phyloP scores from a whole-genome alignment of 92 coral and sea anemone species.

The Pocillopora meandrina region DNA sequence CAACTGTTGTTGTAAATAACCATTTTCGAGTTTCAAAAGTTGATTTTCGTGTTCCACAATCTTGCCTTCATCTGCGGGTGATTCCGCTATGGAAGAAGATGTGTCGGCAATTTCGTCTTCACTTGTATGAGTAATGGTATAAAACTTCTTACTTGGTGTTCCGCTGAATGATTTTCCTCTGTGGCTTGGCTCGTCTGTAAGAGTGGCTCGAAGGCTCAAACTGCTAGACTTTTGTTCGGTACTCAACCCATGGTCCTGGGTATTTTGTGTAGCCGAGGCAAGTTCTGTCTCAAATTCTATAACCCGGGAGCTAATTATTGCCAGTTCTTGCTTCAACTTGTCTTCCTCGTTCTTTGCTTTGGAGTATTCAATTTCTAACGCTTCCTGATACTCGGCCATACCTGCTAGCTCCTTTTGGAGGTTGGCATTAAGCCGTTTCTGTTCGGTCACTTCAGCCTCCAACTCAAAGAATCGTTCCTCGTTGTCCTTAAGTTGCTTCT shows the following conservation, averaged over 20 bases:
- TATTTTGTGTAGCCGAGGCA: slow-evolving; percentile 8
- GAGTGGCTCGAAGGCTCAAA: slow-evolving; percentile 9
- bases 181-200: slow-evolving; percentile 4
- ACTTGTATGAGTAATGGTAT: slow-evolving; percentile 42
- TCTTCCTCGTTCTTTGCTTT: slow-evolving; percentile 59
- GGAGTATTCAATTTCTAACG: slow-evolving; percentile 68
- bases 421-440: slow-evolving; percentile 51
- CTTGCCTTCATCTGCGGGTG: slow-evolving; percentile 41
- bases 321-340: slow-evolving; percentile 42
- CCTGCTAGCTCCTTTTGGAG: slow-evolving; percentile 64
- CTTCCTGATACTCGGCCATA: slow-evolving; percentile 81
- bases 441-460: slow-evolving; percentile 49
- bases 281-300: slow-evolving; percentile 44
- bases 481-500: slow-evolving; percentile 43
- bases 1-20: slow-evolving; percentile 68
- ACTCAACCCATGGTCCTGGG: not conserved
- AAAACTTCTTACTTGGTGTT: slow-evolving; percentile 41
- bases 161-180: slow-evolving; percentile 17
- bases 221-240: not conserved
- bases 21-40: slow-evolving; percentile 64
- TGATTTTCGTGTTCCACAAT: slow-evolving; percentile 53
- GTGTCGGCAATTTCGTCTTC: slow-evolving; percentile 38
- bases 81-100: slow-evolving; percentile 54
- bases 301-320: slow-evolving; percentile 28
- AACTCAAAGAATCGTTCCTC: slow-evolving; percentile 39